Base-by-base conservation (phyloP, 2,797 vertebrate genomes). In the Anolis apletophallus region DNA sequence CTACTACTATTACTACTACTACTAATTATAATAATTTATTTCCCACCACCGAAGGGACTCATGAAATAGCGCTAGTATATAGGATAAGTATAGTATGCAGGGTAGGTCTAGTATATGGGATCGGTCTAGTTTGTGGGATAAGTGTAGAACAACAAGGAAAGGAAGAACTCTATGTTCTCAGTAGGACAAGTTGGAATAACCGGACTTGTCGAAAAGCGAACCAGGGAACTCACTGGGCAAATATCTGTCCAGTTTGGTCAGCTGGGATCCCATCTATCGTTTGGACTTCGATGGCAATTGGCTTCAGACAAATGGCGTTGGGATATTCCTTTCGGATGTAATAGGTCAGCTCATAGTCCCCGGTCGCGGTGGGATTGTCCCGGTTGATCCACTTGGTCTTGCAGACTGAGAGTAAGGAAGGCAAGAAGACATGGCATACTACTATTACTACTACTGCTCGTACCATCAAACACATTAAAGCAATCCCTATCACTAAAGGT, bases 201-300 rank as follows among this genome's bases (percentile, higher is more conserved):
- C 57, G 23, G 23, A 32, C 46, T 29, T 2, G 5, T 12, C 19
- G 0, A 2, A 36, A 23, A 36, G n/a, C n/a, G 6, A 4, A 54
- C 21, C 8, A 23, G 19, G 10, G 17, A 21, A 80, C 85, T 87
- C 61, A 87, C 80, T 7, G 3, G 72, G 71, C 50, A 23, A 87
- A 86, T 57, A 16, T n/a, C 46, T 87, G 80, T 1, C 87, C 89
- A 0, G 91, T 92, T 81, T 91, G 73, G 46, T 90, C 67, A 1
- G 93, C 94, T 1, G 91, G 88, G 73, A 87, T 90, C 1, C 89
- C 61, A 16, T 87, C 84, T 50, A 88, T 50, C 3, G 92, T 91
- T 90, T 93, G 81, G 52, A 94, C 95, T 61, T 95, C 93, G 0
- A 96, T 90, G n/a, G 92, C 94, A 50, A 94, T 74, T 1, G 94